Evolutionary conservation across 2,888 invertebrate genomes (phyloP), one percentile per base, ranked within the genome.

Genomic region (Pedicia rivosa): DNA sequence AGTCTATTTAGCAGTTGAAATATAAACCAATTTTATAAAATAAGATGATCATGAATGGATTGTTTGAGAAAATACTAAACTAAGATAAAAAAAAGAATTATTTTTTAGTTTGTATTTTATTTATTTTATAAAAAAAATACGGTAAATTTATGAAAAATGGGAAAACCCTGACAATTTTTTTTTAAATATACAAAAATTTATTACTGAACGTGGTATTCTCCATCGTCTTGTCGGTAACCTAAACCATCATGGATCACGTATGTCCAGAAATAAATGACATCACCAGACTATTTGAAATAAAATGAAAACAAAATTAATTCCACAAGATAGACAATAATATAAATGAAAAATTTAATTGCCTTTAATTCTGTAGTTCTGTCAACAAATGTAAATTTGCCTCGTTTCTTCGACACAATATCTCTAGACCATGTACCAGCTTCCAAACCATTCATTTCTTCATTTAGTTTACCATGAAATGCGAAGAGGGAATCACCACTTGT

Each of bases 391-490:
- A 78, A 82, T 36, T 67, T 62, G 1, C 74, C 78, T 40, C 70
- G 62, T 45, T 69, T 73, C 0, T 67, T 54, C 43, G 65, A 72
- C 0, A 66, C 51, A 43, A 82, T 72, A 45, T 82, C 81, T 25
- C 67, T 60, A 0, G 78, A 63, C 66, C 69, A 71, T 2, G 63
- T 65, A 0, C 81, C 80, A 0, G 69, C 73, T 52, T 79, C 81
- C 15, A 78, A 51, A 0, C 75, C 74, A 9, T 74, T 65, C 63
- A 82, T 73, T 50, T 78, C 75, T 43, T 73, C 67, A 50, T 82
- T 82, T 1, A 82, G 58, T 43, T 79, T 78, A 5, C 75, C 77
- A 51, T 82, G 81, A 51, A 77, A 80, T 1, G 81, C 80, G 46
- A 81, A 77, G 15, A 81, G 57, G 22, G 70, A 64, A 36, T 77